Percentiles rank a stretch among this genome's conserved stretches.
Conservation (phyloP, 2,113 vertebrate genomes). For the Paraplagusia blochii region DNA sequence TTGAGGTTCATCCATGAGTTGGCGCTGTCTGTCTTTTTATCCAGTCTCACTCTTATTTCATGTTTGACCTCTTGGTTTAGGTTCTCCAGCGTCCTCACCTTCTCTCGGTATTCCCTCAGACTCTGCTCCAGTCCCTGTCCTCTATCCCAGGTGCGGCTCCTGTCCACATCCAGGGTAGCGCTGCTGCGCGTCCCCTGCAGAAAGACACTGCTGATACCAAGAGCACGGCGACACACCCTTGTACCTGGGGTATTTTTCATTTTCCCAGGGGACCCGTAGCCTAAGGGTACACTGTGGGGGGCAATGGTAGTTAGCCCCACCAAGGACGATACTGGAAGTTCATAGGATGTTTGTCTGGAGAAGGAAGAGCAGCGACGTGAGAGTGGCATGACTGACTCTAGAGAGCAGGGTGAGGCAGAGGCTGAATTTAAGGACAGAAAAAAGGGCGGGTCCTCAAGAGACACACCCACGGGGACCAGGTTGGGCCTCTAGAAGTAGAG, state of each 20-base stretch:
- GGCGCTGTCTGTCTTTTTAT: constrained; percentile 79
- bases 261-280: constrained; percentile 61
- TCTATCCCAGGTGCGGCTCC: constrained; percentile 60
- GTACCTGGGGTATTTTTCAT: constrained; percentile 77
- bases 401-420: constrained; percentile 14
- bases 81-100: constrained; percentile 85
- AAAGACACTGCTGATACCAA: constrained; percentile 94
- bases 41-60: constrained; percentile 83
- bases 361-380: constrained; percentile 83
- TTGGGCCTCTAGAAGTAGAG: constrained; percentile 78
- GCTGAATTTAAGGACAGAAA: constrained; percentile 69
- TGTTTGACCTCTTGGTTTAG: constrained; percentile 90
- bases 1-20: constrained; percentile 77
- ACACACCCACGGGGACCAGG: too few species aligned
- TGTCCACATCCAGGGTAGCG: constrained; percentile 66
- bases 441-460: too few species aligned
- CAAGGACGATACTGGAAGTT: constrained; percentile 55
- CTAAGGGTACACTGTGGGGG: constrained; percentile 80
- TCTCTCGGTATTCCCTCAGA: constrained; percentile 89
- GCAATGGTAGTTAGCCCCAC: constrained; percentile 51
- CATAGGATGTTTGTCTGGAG: constrained; percentile 76
- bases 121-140: constrained; percentile 78
- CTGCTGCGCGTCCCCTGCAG: constrained; percentile 87
- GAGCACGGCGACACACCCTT: constrained; percentile 85
- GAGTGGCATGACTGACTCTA: constrained; percentile 76